A percentile compares a stretch with the other conserved stretches of the same genome.
phyloP scores from a whole-genome alignment of 2,797 vertebrate species.

The Taenioides sp. region DNA sequence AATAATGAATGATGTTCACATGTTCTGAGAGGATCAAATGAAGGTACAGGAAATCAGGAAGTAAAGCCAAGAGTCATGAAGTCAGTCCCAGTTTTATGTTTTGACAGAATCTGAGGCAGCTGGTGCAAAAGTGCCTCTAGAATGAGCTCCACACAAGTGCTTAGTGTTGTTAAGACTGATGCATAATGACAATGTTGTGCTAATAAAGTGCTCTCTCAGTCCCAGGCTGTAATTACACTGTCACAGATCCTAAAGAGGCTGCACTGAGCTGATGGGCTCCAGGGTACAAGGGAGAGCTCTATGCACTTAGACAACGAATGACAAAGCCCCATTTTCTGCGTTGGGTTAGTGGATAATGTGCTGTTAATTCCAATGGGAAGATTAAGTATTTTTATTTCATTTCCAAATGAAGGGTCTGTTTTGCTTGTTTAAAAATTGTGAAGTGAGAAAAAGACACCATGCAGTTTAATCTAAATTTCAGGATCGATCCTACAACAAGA shows the following conservation, averaged over 20 bases:
- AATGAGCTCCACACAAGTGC: not conserved
- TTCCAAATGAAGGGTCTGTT: too few relatives aligned
- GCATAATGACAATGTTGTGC: constrained; percentile 4
- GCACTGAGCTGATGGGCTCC: not conserved
- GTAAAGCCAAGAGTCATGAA: not conserved
- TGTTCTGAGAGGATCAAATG: too few relatives aligned
- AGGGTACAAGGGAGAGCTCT: too few relatives aligned
- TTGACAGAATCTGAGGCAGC: not conserved
- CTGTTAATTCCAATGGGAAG: not conserved
- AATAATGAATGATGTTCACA: too few relatives aligned
- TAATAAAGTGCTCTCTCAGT: constrained; percentile 6
- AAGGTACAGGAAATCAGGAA: not conserved
- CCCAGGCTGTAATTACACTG: constrained; percentile 8
- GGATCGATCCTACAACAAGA: too few relatives aligned
- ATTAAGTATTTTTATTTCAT: not conserved
- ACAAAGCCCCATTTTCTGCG: not conserved
- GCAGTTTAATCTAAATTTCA: too few relatives aligned
- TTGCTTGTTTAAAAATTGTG: too few relatives aligned
- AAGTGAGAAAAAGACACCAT: too few relatives aligned
- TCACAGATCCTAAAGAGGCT: constrained; percentile 10
- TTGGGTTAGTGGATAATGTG: not conserved
- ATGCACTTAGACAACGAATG: not conserved
- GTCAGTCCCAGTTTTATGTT: not conserved
- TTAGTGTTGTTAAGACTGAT: not conserved
- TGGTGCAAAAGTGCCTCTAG: not conserved